Evolutionary conservation across 2,113 vertebrate species (phyloP), one percentile per base, ranked within the genome.

Genomic region (Rousettus leschenaultii): DNA sequence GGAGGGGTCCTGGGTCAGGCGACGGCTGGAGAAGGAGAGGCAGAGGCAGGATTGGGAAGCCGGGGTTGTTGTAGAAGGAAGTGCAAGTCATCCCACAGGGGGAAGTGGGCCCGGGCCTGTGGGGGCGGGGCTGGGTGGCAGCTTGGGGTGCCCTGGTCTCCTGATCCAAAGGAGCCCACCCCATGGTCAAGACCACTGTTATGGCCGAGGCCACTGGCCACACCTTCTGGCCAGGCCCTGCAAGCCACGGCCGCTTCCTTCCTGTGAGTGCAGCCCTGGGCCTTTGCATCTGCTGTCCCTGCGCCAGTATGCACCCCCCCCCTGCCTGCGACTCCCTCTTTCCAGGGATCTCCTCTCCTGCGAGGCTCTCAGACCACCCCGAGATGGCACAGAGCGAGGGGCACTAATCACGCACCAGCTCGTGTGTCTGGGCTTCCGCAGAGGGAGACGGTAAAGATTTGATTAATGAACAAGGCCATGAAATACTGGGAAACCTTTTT

Each of bases 1-100:
- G 40, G 38, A 33, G 74, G 63, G 19, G 16, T 57, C 86, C 8
- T 9, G 4, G 38, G 55, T 16, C 26, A 10, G n/a, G 7, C 0
- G 14, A 14, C 2, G 0, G 24, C 68, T 77, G 55, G 75, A 30
- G 86, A 45, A 45, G 33, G 30, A 59, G 14, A 61, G 53, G 55
- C 40, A 59, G 35, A 65, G 66, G 40, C 65, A 5, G 30, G 7
- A 55, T 24, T 3, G 15, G 9, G 4, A 5, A 57, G 43, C 55
- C 12, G 1, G n/a, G 85, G 63, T 13, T 5, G 15, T 33, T n/a
- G 68, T 61, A 1, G 7, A 3, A 51, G 90, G 91, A 96, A 97
- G 38, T 96, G 97, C 97, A 96, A 97, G 96, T 96, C 97, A 95
- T 89, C 8, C 0, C 1, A 0, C 21, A 86, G 35, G 66, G 89